Conservation (phyloP, 2,113 vertebrate species). For the Picathartes gymnocephalus region DNA sequence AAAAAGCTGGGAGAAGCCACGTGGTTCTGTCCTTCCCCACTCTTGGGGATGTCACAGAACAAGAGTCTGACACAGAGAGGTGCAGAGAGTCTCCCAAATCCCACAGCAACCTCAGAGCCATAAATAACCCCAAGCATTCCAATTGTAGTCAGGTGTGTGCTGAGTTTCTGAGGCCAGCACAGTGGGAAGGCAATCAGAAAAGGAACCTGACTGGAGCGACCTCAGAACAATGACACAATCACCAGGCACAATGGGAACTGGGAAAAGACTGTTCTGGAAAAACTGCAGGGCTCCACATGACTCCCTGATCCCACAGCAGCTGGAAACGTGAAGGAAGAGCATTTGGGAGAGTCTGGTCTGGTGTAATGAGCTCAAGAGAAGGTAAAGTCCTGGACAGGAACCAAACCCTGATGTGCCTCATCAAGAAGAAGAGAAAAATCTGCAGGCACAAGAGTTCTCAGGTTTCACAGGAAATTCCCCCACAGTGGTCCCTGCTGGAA, state of each 20-base stretch:
- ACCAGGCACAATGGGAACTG: neutral
- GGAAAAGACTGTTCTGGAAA: neutral
- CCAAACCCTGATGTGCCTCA: neutral
- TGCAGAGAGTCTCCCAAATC: neutral
- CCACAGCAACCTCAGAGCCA: neutral
- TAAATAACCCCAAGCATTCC: constrained; percentile 21
- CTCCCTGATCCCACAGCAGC: neutral
- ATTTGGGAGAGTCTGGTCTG: neutral
- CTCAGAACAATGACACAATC: constrained; percentile 36
- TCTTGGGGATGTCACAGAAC: neutral
- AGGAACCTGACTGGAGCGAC: neutral
- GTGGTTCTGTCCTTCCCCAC: neutral
- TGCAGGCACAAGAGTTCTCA: neutral
- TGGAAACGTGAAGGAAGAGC: neutral
- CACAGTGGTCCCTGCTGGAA: neutral
- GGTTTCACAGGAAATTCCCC: neutral
- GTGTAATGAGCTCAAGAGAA: neutral
- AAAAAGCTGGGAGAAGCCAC: neutral
- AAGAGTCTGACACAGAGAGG: neutral
- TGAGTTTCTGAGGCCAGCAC: neutral
- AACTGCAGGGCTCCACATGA: neutral
- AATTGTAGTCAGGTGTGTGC: neutral
- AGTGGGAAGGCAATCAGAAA: constrained; percentile 10
- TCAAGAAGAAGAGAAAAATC: neutral
- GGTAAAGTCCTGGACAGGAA: neutral